Evolutionary conservation across 1,140 invertebrate species (phyloP).

Genomic region (Leguminivora glycinivorella): DNA sequence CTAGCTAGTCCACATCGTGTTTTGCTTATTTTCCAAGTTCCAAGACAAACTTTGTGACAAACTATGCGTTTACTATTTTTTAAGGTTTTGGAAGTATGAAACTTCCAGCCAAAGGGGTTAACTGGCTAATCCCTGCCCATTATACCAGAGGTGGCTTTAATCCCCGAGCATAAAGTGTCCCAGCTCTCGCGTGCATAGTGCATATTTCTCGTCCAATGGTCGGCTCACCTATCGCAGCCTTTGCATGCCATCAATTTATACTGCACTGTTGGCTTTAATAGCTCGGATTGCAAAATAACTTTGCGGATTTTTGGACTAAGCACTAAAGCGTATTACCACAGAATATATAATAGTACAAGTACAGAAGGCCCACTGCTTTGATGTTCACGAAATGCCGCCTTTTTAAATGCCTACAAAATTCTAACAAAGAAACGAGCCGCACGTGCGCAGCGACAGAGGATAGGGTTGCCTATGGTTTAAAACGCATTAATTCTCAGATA

Average conservation of each 20-base stretch:
- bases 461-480: no score
- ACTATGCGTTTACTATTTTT: not conserved
- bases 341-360: no score
- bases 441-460: no score
- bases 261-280: constrained; percentile 9
- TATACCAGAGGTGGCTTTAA: not conserved
- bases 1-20: no score
- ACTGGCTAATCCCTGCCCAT: not conserved
- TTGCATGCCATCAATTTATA: constrained; percentile 22
- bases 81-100: not conserved
- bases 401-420: no score
- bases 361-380: no score
- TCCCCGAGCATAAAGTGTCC: not conserved
- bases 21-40: no score
- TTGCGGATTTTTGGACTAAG: not conserved
- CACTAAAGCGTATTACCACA: not conserved
- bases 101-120: not conserved
- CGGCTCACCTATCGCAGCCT: constrained; percentile 7
- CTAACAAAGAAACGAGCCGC: no score
- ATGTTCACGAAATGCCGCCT: no score
- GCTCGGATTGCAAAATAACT: not conserved
- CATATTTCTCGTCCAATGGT: not conserved
- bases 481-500: no score
- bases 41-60: no score
- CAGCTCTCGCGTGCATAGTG: not conserved